phyloP scores from a whole-genome alignment of 2,113 vertebrate genomes.

The Montifringilla adamsi region DNA sequence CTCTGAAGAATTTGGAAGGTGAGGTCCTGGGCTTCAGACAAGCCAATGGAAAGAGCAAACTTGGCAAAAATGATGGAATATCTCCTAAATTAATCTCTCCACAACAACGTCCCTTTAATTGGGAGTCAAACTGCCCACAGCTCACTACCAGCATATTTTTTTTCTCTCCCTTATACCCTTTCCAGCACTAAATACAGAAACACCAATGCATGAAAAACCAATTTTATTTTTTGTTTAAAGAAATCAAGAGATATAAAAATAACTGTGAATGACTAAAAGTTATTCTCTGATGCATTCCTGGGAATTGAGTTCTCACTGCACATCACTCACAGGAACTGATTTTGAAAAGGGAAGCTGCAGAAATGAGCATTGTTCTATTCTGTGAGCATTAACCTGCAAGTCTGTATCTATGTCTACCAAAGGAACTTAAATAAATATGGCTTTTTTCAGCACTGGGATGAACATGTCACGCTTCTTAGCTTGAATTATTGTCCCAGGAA shows the following conservation, averaged over 20 bases:
- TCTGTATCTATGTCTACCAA: neutral
- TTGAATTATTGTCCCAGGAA: neutral
- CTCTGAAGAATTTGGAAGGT: neutral
- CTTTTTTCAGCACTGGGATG: neutral
- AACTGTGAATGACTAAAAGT: neutral
- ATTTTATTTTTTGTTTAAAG: neutral
- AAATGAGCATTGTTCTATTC: neutral
- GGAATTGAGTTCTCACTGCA: neutral
- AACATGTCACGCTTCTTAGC: neutral
- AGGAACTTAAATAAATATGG: neutral
- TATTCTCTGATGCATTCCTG: neutral
- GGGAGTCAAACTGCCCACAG: neutral
- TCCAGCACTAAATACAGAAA: neutral
- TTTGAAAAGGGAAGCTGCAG: neutral
- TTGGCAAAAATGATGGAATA: neutral
- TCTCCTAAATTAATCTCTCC: neutral
- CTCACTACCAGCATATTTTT: neutral
- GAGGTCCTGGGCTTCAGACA: neutral
- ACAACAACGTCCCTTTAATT: rapidly evolving
- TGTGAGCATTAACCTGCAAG: neutral
- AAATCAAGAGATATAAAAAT: neutral
- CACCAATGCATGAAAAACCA: neutral
- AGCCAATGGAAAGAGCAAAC: neutral
- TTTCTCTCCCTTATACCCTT: neutral
- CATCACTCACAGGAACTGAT: neutral